A percentile compares a stretch with the other conserved stretches of the same genome.
phyloP scores from a whole-genome alignment of 2,113 vertebrate species.

The Hyla sarda region DNA sequence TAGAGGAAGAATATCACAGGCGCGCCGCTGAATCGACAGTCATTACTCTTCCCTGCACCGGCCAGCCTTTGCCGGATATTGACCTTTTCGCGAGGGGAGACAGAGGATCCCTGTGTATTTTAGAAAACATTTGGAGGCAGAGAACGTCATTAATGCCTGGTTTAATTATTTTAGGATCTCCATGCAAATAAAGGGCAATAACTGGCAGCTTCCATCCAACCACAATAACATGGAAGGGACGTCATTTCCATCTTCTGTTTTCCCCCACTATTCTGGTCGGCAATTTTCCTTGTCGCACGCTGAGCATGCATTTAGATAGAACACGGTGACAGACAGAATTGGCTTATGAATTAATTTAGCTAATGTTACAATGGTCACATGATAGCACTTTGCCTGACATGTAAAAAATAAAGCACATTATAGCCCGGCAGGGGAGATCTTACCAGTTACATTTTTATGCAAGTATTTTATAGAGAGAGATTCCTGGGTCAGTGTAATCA shows the following conservation, averaged over 20 bases:
- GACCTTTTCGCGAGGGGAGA: background rate
- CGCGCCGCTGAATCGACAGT: background rate
- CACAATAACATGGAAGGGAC: conserved; percentile 60
- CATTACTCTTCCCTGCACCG: background rate
- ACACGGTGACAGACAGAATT: conserved; percentile 68
- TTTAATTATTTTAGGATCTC: conserved; percentile 31
- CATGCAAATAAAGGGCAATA: conserved; percentile 27
- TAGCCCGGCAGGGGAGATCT: conserved; percentile 71
- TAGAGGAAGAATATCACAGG: background rate
- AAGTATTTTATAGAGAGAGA: conserved; percentile 67
- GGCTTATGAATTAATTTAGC: conserved; percentile 76
- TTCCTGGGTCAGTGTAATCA: conserved; percentile 73
- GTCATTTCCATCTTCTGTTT: conserved; percentile 60
- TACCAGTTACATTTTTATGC: conserved; percentile 71
- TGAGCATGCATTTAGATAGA: conserved; percentile 74
- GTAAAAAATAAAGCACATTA: conserved; percentile 72
- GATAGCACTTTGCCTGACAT: conserved; percentile 68
- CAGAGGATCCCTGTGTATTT: background rate
- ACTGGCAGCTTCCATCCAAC: background rate
- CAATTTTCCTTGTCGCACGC: conserved; percentile 67
- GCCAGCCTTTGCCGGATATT: background rate
- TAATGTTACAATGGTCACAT: conserved; percentile 72
- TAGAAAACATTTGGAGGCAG: background rate
- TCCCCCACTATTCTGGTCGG: conserved; percentile 59
- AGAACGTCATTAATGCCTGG: conserved; percentile 1